phyloP scores from a whole-genome alignment of 2,888 invertebrate genomes.

The Exephanes ischioxanthus region DNA sequence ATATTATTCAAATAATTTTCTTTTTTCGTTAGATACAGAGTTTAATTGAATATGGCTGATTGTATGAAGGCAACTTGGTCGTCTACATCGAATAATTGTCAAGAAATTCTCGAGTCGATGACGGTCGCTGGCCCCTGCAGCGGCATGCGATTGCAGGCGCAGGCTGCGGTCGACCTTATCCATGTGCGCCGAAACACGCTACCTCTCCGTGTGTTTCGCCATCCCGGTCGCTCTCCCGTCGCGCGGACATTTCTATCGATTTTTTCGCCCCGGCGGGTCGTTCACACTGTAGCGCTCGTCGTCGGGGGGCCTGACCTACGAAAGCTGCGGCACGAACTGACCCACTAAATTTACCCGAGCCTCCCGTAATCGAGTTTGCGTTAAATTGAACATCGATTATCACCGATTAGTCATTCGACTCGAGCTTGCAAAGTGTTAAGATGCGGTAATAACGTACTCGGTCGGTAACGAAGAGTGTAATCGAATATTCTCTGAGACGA shows the following conservation, averaged over 20 bases:
- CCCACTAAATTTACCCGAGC: constrained; percentile 7
- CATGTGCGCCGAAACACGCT: constrained; percentile 23
- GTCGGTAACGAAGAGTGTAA: no score
- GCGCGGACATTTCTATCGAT: constrained; percentile 80
- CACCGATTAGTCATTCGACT: background rate
- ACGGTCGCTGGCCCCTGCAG: background rate
- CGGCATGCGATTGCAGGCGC: constrained; percentile 32
- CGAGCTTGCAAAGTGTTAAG: background rate
- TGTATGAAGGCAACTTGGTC: no score
- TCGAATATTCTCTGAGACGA: no score
- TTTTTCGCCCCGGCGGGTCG: constrained; percentile 78
- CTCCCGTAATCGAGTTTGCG: constrained; percentile 1
- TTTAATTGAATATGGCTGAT: no score
- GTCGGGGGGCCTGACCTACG: constrained; percentile 46
- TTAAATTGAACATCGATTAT: constrained; percentile 8
- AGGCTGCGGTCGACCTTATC: constrained; percentile 35
- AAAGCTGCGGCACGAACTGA: constrained; percentile 27
- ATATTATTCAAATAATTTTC: no score
- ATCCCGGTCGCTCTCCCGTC: constrained; percentile 26
- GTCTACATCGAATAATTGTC: background rate
- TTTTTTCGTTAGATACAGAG: no score
- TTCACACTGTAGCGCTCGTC: constrained; percentile 73
- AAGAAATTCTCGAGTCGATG: background rate
- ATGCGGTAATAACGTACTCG: background rate
- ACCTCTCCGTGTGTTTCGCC: constrained; percentile 1